phyloP scores from a whole-genome alignment of 1,140 invertebrate genomes.

The Saccostrea echinata region DNA sequence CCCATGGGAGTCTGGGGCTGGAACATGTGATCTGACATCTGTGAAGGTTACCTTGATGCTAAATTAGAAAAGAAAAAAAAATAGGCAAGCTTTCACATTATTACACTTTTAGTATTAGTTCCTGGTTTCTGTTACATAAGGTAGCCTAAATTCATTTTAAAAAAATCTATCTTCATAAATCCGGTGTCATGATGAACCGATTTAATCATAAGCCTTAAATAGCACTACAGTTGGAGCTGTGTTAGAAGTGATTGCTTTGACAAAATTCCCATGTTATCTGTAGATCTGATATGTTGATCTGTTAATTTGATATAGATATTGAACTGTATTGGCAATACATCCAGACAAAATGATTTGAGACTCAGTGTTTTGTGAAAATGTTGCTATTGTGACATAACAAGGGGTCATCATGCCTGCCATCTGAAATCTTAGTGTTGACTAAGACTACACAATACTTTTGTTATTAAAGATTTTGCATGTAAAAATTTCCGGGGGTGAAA shows the following conservation, averaged over 20 bases:
- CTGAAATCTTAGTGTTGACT: neutral
- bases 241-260: neutral
- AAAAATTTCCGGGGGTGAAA: neutral
- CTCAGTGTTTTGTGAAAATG: neutral
- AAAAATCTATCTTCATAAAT: neutral
- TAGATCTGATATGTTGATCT: neutral
- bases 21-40: neutral
- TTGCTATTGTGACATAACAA: neutral
- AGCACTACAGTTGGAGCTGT: neutral
- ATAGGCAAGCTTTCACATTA: neutral
- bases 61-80: neutral
- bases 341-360: neutral
- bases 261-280: neutral
- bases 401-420: neutral
- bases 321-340: neutral
- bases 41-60: neutral
- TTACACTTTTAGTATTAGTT: neutral
- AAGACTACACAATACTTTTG: neutral
- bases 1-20: neutral
- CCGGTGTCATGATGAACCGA: neutral
- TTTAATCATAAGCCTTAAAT: neutral
- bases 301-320: neutral
- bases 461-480: slow-evolving; percentile 1
- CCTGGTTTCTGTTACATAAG: neutral
- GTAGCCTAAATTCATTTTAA: neutral